Percentiles rank a stretch among this genome's conserved stretches.
These are phyloP conservation scores for Luscinia luscinia DNA, from an alignment of 2,797 vertebrate species.

Conservation along the genomic window DNA sequence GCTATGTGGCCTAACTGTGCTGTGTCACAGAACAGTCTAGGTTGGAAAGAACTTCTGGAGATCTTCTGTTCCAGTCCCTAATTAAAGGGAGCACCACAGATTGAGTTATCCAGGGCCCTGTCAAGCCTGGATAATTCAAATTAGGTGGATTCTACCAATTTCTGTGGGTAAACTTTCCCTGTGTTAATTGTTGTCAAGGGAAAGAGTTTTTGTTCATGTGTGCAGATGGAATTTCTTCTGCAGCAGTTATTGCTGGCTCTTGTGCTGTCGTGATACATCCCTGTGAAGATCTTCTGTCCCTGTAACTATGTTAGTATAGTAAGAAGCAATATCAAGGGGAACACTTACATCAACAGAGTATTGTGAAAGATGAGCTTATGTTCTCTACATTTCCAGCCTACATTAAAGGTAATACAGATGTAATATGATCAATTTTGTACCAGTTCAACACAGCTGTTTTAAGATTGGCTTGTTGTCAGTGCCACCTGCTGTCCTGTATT, in stretches of 20 bases:
- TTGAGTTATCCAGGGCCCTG: background rate
- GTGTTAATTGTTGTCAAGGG: background rate
- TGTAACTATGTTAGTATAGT: background rate
- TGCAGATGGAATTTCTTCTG: background rate
- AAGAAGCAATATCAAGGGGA: background rate
- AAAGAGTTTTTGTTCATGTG: background rate
- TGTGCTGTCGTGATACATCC: background rate
- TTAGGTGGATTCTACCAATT: background rate
- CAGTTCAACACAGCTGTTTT: background rate
- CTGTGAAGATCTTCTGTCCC: background rate
- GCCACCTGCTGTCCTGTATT: conserved; percentile 48
- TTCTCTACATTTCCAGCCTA: background rate
- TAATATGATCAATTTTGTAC: background rate
- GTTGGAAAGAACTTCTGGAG: background rate
- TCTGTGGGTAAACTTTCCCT: background rate
- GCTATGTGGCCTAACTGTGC: background rate
- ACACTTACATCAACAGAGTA: background rate
- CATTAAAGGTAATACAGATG: background rate
- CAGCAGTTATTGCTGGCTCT: background rate
- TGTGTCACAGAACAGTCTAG: background rate
- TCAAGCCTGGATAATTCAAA: background rate
- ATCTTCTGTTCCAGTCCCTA: background rate
- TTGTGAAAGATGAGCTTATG: background rate
- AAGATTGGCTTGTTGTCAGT: conserved; percentile 9
- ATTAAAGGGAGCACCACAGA: background rate